A percentile compares a stretch with the other conserved stretches of the same genome.
These are phyloP conservation scores for Etheostoma perlongum DNA, from an alignment of 2,797 vertebrate genomes.

Conservation along the genomic window DNA sequence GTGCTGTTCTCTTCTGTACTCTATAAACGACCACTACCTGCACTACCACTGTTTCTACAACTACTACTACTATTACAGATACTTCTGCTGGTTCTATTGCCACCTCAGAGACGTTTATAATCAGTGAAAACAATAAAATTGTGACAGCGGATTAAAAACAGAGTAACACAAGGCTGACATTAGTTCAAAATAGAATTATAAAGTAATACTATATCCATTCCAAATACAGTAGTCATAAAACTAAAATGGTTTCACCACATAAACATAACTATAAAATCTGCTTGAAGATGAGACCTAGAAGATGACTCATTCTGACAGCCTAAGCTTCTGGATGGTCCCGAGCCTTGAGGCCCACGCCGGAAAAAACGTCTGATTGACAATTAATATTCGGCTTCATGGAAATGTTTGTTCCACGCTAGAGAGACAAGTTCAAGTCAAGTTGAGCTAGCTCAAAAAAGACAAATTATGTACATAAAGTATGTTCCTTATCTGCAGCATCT, in stretches of 20 bases:
- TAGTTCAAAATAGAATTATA: slow-evolving; percentile 24
- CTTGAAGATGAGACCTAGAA: slow-evolving; percentile 45
- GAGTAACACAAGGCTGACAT: slow-evolving; percentile 11
- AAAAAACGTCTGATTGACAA: slow-evolving; percentile 65
- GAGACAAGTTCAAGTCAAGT: slow-evolving; percentile 51
- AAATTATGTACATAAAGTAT: slow-evolving; percentile 26
- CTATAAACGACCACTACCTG: neutral
- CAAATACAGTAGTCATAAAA: slow-evolving; percentile 53
- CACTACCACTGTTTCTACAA: neutral
- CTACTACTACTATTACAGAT: neutral
- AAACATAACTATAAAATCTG: slow-evolving; percentile 25
- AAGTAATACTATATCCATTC: neutral
- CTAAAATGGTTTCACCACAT: slow-evolving; percentile 42
- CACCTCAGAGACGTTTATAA: neutral
- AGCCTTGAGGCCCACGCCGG: slow-evolving; percentile 43
- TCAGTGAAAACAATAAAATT: slow-evolving; percentile 4
- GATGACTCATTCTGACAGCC: slow-evolving; percentile 62
- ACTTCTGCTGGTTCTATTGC: neutral
- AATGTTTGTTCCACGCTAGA: slow-evolving; percentile 47
- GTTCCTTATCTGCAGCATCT: slow-evolving; percentile 14
- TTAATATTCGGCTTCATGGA: slow-evolving; percentile 50
- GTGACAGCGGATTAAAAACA: slow-evolving; percentile 8
- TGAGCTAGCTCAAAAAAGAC: slow-evolving; percentile 3
- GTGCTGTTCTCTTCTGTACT: neutral
- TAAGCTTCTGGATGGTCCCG: slow-evolving; percentile 52